phyloP scores from a whole-genome alignment of 2,113 vertebrate genomes.

The Neodon shergylaensis region DNA sequence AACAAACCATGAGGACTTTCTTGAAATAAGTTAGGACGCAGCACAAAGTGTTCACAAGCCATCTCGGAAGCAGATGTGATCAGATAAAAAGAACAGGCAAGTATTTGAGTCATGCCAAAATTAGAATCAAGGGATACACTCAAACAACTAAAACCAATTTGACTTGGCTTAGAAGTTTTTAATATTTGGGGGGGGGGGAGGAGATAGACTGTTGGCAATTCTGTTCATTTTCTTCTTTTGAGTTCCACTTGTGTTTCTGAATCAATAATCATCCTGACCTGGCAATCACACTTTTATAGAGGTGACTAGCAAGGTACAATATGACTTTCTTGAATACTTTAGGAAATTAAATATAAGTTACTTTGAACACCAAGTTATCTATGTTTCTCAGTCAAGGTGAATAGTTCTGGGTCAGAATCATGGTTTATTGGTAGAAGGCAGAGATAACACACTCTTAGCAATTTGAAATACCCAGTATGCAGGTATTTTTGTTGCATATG shows the following conservation, averaged over 20 bases:
- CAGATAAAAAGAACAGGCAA: background rate
- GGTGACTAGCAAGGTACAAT: background rate
- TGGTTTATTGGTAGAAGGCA: background rate
- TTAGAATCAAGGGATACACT: background rate
- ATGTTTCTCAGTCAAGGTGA: background rate
- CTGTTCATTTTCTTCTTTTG: background rate
- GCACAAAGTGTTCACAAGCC: background rate
- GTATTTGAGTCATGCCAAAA: background rate
- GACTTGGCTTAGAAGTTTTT: background rate
- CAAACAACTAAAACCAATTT: no score
- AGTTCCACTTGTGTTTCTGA: background rate
- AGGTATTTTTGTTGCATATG: background rate
- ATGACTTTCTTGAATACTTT: background rate
- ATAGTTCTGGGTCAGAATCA: background rate
- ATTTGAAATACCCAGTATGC: background rate
- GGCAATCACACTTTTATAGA: background rate
- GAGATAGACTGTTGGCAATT: accelerated
- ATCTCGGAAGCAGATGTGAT: no score
- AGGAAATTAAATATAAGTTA: background rate
- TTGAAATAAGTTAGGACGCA: background rate
- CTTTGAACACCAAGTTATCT: background rate
- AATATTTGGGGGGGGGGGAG: accelerated
- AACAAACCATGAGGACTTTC: background rate
- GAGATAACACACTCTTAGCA: background rate
- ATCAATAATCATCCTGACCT: background rate